These are phyloP conservation scores for Drosophila eugracilis DNA, from an alignment of 1,140 invertebrate species.

Conservation along the genomic window DNA sequence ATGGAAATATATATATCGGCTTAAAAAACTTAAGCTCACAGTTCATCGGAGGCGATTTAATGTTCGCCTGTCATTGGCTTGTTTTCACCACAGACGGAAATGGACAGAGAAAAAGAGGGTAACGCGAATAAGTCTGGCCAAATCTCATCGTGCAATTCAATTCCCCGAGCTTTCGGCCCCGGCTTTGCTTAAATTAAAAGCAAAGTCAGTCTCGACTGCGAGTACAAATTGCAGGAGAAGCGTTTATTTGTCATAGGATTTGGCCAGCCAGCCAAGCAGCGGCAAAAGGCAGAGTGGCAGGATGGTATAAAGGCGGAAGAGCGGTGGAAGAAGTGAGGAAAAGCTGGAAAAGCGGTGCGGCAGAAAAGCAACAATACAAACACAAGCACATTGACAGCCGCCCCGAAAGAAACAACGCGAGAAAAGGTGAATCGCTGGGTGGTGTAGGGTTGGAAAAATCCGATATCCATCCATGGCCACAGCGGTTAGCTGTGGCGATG, in stretches of 20 bases:
- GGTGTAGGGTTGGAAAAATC: slow-evolving; percentile 15
- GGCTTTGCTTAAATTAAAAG: slow-evolving; percentile 76
- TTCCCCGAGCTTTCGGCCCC: slow-evolving; percentile 31
- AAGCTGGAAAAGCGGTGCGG: slow-evolving; percentile 9
- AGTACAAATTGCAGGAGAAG: slow-evolving; percentile 71
- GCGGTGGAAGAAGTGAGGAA: slow-evolving; percentile 1
- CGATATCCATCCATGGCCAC: slow-evolving; percentile 57
- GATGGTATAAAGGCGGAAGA: slow-evolving; percentile 8
- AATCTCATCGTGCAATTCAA: slow-evolving; percentile 41
- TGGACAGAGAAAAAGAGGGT: background rate
- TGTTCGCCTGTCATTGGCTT: slow-evolving; percentile 19
- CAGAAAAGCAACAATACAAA: slow-evolving; percentile 75
- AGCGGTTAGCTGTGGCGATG: slow-evolving; percentile 79
- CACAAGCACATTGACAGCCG: slow-evolving; percentile 52
- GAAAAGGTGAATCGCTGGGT: background rate
- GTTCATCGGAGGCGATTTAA: slow-evolving; percentile 7
- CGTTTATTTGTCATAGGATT: slow-evolving; percentile 81
- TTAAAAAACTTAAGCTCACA: background rate
- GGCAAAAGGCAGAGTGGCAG: slow-evolving; percentile 19
- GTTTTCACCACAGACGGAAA: background rate
- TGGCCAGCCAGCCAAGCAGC: slow-evolving; percentile 46
- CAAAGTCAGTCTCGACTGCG: slow-evolving; percentile 62
- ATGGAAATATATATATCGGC: background rate
- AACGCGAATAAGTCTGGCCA: background rate
- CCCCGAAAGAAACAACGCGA: slow-evolving; percentile 26